phyloP scores from a whole-genome alignment of 2,113 vertebrate species.

The Mystacornis crossleyi region DNA sequence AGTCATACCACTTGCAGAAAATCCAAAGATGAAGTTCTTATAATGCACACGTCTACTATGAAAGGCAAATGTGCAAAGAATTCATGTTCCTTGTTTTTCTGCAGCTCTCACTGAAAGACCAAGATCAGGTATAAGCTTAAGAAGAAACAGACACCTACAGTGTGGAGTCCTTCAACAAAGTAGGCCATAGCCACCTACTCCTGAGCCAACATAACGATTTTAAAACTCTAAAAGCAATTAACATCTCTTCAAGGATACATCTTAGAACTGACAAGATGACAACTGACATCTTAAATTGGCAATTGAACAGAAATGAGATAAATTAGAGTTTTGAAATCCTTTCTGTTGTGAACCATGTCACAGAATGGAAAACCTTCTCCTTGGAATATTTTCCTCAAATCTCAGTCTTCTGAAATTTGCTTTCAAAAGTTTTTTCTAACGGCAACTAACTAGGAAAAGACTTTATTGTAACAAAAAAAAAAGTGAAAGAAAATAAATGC shows the following conservation, averaged over 20 bases:
- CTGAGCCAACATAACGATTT: background rate
- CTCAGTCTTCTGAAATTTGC: background rate
- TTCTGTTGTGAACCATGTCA: background rate
- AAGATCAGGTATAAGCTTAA: background rate
- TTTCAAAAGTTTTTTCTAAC: background rate
- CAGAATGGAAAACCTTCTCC: background rate
- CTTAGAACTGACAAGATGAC: background rate
- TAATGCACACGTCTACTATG: background rate
- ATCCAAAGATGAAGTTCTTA: background rate
- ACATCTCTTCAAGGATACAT: background rate
- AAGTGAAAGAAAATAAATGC: background rate
- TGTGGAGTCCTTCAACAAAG: background rate
- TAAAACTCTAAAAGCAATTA: background rate
- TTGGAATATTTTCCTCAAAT: background rate
- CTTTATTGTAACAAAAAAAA: background rate
- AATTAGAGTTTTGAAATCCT: background rate
- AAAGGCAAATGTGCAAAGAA: background rate
- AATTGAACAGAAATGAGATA: background rate
- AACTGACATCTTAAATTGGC: constrained; percentile 3
- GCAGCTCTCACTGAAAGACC: background rate
- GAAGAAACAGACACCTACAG: background rate
- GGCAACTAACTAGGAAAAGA: background rate
- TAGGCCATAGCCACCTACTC: background rate
- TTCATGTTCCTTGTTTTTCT: background rate
- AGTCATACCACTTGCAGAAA: background rate